A percentile compares a stretch with the other conserved stretches of the same genome.
phyloP scores from a whole-genome alignment of 2,113 vertebrate genomes.

The Boulengeromyrus knoepffleri region DNA sequence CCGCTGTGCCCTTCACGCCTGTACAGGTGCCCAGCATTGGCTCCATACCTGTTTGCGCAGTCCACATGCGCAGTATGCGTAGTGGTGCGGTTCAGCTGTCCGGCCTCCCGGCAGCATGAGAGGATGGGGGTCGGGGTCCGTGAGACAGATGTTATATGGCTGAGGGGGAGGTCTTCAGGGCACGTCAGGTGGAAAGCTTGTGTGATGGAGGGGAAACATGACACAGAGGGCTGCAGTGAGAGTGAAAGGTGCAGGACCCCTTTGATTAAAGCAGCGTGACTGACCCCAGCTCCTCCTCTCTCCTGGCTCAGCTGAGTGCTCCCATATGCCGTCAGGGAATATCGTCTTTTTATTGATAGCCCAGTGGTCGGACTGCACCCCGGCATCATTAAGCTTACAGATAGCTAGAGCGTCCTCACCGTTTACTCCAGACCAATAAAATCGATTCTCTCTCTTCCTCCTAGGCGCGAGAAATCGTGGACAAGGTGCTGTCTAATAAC shows the following conservation, averaged over 20 bases:
- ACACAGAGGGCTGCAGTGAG: neutral
- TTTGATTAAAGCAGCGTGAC: constrained; percentile 29
- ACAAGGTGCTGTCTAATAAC: constrained; percentile 49
- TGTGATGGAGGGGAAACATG: constrained; percentile 18
- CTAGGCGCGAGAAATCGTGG: constrained; percentile 58
- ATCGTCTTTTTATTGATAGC: neutral
- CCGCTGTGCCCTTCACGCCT: constrained; percentile 50
- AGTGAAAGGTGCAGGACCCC: neutral
- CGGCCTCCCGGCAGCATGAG: neutral
- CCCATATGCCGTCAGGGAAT: constrained; percentile 18
- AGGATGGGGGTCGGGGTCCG: neutral
- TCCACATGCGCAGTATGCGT: neutral
- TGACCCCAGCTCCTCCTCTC: constrained; percentile 10
- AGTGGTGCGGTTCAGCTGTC: neutral
- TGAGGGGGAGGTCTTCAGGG: neutral
- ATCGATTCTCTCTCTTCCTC: constrained; percentile 26
- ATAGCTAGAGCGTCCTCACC: neutral
- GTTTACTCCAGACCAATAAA: neutral
- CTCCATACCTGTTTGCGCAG: neutral
- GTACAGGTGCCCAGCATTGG: constrained; percentile 50
- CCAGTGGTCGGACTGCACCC: neutral
- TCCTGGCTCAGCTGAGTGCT: neutral
- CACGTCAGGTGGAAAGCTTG: constrained; percentile 31
- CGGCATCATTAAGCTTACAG: neutral
- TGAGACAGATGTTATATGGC: neutral